Conservation (phyloP, 2,113 vertebrate genomes). For the Corvus cornix region DNA sequence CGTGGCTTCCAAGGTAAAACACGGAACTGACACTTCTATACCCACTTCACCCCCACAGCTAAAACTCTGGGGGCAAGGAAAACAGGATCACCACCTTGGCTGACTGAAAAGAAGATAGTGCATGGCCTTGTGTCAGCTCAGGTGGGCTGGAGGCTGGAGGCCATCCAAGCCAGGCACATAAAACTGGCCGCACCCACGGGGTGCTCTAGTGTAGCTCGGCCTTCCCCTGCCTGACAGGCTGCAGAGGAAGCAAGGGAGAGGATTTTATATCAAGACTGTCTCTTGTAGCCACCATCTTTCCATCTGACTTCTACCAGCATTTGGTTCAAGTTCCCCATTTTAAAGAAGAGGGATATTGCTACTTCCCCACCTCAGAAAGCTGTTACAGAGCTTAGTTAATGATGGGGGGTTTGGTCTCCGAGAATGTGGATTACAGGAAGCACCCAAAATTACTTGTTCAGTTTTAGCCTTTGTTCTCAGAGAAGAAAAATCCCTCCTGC, state of each 20-base stretch:
- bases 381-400: background rate
- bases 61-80: background rate
- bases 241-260: background rate
- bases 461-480: background rate
- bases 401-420: background rate
- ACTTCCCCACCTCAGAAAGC: slow-evolving; percentile 15
- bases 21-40: background rate
- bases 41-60: background rate
- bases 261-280: background rate
- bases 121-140: background rate
- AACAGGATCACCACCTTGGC: fast-evolving
- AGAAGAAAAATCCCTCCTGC: background rate
- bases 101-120: background rate
- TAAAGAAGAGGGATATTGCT: background rate
- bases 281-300: background rate
- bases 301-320: background rate
- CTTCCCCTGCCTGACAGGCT: background rate
- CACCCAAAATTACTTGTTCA: background rate
- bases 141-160: background rate
- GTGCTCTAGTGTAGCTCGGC: background rate
- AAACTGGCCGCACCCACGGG: background rate
- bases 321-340: background rate
- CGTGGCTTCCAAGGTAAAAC: background rate
- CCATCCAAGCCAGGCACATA: background rate
- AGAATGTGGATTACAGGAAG: background rate